Evolutionary conservation across 2,113 vertebrate genomes (phyloP).

Genomic region (Artemisiospiza belli): DNA sequence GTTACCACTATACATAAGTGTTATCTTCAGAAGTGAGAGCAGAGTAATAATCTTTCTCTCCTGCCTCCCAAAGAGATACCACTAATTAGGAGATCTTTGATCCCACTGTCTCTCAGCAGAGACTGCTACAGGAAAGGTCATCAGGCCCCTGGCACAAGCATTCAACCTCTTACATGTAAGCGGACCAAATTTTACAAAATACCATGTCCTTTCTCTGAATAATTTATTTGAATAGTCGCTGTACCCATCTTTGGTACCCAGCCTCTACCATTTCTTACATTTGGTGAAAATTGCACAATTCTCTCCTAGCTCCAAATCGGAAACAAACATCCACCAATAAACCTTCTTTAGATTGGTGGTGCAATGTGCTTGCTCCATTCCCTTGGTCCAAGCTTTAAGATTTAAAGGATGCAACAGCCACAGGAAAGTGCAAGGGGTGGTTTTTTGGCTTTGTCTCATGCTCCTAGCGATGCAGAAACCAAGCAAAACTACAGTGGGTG

Average conservation of each 20-base stretch:
- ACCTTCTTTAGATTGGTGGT: background rate
- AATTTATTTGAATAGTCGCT: background rate
- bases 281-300: background rate
- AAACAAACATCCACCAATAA: background rate
- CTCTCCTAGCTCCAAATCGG: background rate
- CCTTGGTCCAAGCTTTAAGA: background rate
- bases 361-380: background rate
- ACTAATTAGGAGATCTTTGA: constrained; percentile 54
- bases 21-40: constrained; percentile 12
- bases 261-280: background rate
- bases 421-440: background rate
- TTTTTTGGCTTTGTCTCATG: background rate
- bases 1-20: background rate
- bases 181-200: background rate
- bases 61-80: background rate
- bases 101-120: background rate
- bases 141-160: background rate
- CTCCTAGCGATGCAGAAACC: background rate
- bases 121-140: background rate
- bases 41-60: background rate
- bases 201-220: background rate
- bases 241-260: background rate
- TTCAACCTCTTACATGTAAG: background rate
- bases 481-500: background rate
- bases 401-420: background rate